phyloP scores from a whole-genome alignment of 2,888 invertebrate genomes.

The Holacanthella duospinosa region DNA sequence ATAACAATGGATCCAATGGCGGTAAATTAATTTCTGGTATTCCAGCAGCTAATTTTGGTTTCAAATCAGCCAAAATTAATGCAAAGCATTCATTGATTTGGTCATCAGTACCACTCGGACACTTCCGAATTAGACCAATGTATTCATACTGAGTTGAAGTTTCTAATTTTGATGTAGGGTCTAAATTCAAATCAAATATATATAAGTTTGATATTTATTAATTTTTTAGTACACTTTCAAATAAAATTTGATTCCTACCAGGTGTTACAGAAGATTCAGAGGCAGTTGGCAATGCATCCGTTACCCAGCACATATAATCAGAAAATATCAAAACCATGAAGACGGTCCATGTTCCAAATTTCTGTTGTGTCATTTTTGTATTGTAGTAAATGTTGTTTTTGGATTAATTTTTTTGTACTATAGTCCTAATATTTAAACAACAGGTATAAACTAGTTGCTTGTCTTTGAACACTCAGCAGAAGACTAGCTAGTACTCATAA shows the following conservation, averaged over 20 bases:
- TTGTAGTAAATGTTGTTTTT: background rate
- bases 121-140: slow-evolving; percentile 14
- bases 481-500: too few species aligned
- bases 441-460: too few species aligned
- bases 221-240: background rate
- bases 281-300: background rate
- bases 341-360: too few species aligned
- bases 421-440: background rate
- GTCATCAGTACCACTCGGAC: slow-evolving; percentile 13
- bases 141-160: slow-evolving; percentile 8
- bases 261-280: background rate
- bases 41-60: slow-evolving; percentile 12
- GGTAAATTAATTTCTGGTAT: slow-evolving; percentile 16
- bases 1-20: slow-evolving; percentile 12
- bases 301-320: too few species aligned
- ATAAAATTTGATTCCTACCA: background rate
- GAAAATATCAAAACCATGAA: too few species aligned
- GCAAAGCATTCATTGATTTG: slow-evolving; percentile 12
- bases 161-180: background rate
- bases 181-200: background rate
- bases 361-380: too few species aligned
- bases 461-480: too few species aligned
- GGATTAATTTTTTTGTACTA: background rate
- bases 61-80: slow-evolving; percentile 13
- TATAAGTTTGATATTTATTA: background rate